Base-by-base conservation (phyloP, 2,113 vertebrate genomes). In the Austrofundulus limnaeus region DNA sequence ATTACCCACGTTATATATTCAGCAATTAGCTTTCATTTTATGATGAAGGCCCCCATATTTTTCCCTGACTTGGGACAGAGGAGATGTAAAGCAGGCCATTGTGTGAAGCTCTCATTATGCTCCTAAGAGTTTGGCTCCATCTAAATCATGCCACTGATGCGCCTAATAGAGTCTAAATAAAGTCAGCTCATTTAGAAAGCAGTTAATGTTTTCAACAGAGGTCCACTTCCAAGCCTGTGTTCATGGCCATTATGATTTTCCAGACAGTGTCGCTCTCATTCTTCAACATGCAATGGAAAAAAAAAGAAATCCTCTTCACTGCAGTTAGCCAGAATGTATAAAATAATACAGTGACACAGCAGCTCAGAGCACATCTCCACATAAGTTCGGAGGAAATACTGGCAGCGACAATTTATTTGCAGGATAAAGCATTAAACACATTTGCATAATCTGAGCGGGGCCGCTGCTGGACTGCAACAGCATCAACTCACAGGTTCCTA, bases 401-500 rank as follows among this genome's bases (percentile, higher is more conserved):
- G 58, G 70, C 62, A 39, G 70, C 47, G 75, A 64, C 64, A 78
- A 70, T 89, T 81, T 81, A 80, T 83, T 85, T 72, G 70, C 70
- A 61, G 65, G 77, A 82, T 73, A 78, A 73, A 65, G 70, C 61
- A 78, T 85, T 79, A 79, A 78, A 80, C 0, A 38, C 52, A 84
- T 87, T 87, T 83, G 52, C 85, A 87, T 88, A 90, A 88, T 85
- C 76, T 70, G 54, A 80, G 78, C 69, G 42, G 68, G 39, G 37
- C 81, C 65, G 72, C 80, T 80, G 78, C 70, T 70, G 77, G 82
- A 69, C 70, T n/a, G 45, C 82, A 60, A 82, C 62, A 55, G 67
- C 75, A 76, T 60, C 69, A 51, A 69, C 50, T 85, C 82, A 68
- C 57, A 72, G 11, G 11, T 54, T 46, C 43, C 42, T 74, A 72